Base-by-base conservation (phyloP, 2,113 vertebrate genomes). In the Elanus axillaris region DNA sequence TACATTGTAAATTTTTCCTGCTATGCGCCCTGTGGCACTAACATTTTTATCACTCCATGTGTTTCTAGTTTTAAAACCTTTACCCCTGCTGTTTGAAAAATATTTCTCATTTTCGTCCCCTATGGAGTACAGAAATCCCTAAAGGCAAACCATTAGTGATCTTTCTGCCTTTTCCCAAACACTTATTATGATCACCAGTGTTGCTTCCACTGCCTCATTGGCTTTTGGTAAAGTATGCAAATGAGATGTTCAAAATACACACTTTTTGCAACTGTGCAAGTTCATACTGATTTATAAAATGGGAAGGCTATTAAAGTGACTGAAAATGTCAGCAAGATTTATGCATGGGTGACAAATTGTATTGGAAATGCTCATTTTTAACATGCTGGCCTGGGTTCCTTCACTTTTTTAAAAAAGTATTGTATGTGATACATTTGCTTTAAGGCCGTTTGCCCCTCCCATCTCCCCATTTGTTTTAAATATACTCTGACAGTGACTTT, bases 81-180 rank as follows among this genome's bases (percentile, higher is more conserved):
- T 99, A 99, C 99, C 99, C 99, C 99, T 98, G 99, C 99, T 99
- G 99, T 99, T 99, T 99, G 99, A 99, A 99, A 99, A 99, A 99
- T 99, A 99, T 99, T 99, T 99, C 99, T 99, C 99, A 99, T 99
- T 99, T 99, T 99, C 99, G 97, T 99, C 99, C 99, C 99, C 99
- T 99, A 99, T 99, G 99, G 99, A 99, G 99, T 99, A 99, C 98
- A 99, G 99, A 99, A 99, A 99, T 99, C 99, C 99, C 99, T 99
- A 99, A 99, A 99, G 99, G 99, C 99, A 99, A 98, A 99, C 99
- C 99, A 99, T 99, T 99, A 99, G 99, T 99, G 99, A 99, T 99
- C 99, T 99, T 99, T 99, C 99, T 99, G 99, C 98, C 99, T 99
- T 99, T 99, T 98, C 99, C 98, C 99, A 99, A 99, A 99, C 99